Conservation (phyloP, 92 coral and sea anemone species). For the Zoanthus solanderi region DNA sequence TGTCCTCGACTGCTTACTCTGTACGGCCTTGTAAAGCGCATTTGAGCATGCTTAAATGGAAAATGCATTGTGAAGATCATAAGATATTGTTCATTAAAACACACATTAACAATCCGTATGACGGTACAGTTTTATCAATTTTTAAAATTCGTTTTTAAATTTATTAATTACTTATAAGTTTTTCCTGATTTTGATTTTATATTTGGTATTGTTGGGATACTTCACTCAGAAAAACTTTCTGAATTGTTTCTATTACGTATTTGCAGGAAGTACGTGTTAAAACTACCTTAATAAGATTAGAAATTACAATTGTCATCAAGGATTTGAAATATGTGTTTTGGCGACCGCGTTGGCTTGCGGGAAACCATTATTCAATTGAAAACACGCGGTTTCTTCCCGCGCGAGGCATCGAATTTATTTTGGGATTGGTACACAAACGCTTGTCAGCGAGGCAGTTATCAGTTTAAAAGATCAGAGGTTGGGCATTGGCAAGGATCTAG, state of each 20-base stretch:
- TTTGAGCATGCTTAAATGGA: too few species aligned
- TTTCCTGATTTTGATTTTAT: too few species aligned
- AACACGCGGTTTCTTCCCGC: constrained; percentile 2
- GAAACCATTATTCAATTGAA: not conserved
- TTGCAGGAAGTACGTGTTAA: not conserved
- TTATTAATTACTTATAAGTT: too few species aligned
- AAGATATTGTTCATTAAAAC: too few species aligned
- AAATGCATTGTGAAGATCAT: too few species aligned
- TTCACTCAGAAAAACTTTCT: not conserved
- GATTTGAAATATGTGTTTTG: not conserved
- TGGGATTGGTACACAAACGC: constrained; percentile 10
- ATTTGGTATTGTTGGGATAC: too few species aligned
- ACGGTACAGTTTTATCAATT: too few species aligned
- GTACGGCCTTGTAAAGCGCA: too few species aligned
- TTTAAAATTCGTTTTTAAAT: too few species aligned
- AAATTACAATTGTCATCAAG: not conserved
- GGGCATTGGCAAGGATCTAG: not conserved
- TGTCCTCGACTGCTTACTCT: too few species aligned
- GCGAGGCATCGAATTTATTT: not conserved
- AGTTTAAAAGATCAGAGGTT: constrained; percentile 32
- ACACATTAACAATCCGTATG: too few species aligned
- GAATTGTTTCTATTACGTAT: not conserved
- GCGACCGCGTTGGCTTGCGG: not conserved
- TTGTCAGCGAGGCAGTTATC: constrained; percentile 43
- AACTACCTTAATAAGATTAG: not conserved